These are phyloP conservation scores for Cyanoderma ruficeps DNA, from an alignment of 2,113 vertebrate species.

Conservation along the genomic window DNA sequence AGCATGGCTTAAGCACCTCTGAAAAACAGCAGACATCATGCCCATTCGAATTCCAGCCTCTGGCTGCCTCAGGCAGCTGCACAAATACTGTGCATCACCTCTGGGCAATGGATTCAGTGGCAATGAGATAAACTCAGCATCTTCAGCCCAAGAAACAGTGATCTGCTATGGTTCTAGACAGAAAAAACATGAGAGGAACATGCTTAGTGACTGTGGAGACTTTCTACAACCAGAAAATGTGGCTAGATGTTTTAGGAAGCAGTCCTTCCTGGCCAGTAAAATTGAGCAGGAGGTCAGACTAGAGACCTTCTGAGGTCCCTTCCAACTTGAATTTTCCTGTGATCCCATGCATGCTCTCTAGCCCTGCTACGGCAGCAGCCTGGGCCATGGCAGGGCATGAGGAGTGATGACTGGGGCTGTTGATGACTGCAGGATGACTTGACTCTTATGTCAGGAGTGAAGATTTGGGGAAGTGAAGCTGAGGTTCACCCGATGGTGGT, in stretches of 20 bases:
- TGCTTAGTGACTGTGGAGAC: not conserved
- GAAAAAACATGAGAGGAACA: not conserved
- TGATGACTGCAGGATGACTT: not conserved
- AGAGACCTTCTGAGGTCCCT: not conserved
- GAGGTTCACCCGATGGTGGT: not conserved
- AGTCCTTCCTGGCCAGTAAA: not conserved
- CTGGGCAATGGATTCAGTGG: not conserved
- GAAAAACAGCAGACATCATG: not conserved
- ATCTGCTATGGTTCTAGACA: not conserved
- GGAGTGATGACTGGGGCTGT: not conserved
- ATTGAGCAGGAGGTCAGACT: not conserved
- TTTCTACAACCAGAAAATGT: not conserved
- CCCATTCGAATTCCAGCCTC: not conserved
- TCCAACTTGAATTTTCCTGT: not conserved
- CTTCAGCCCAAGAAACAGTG: not conserved
- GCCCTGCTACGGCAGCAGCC: not conserved
- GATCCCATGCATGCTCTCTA: not conserved
- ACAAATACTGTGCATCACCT: not conserved
- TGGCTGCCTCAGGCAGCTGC: not conserved
- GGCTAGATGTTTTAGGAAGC: not conserved
- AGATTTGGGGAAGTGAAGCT: not conserved
- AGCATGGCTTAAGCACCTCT: not conserved
- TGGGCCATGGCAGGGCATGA: not conserved
- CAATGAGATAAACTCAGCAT: not conserved
- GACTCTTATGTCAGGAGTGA: not conserved